Base-by-base conservation (phyloP, 2,888 invertebrate species). In the Diarsia brunnea region DNA sequence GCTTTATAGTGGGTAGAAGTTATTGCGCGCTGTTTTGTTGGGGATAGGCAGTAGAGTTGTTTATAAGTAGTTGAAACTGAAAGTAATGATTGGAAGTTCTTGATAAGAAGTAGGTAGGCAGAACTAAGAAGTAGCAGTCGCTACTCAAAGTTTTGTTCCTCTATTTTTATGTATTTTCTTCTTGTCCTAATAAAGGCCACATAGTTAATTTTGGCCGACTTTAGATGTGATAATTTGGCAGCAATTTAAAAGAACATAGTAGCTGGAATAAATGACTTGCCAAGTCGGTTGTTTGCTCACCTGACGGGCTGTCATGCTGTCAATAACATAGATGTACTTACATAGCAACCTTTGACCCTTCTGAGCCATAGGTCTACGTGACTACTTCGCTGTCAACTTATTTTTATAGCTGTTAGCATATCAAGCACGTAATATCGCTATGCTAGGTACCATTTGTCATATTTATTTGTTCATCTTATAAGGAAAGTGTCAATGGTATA, bases 21-120 rank as follows among this genome's bases (percentile, higher is more conserved):
- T 60, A 82, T 53, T 58, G 53, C 27, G 69, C 75, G 16, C 31
- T n/a, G 43, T 27, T 51, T 47, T 71, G 38, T 73, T 61, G 58
- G 47, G 60, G 24, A 24, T 24, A 14, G 38, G 53, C 60, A 49
- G 69, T n/a, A 77, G 16, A 7, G 8, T 5, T 27, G 7, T 2
- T 16, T 55, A 47, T 47, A 5, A 1, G 24, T 38, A 16, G 74
- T 14, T 24, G 14, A 58, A 27, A 0, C 14, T n/a, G n/a, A n/a
- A 58, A 27, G 3, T 27, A 31, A 12, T 8, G 8, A 16, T 16
- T 24, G 24, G 24, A 7, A 4, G 55, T 24, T 24, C n/a, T 55
- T 55, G 55, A 55, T 55, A 16, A 24, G 24, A n/a, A 24, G 53
- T 53, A 24, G 2, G 8, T 55, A 24, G 27, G 53, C 16, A 16